A percentile compares a stretch with the other conserved stretches of the same genome.
phyloP scores from a whole-genome alignment of 2,888 invertebrate species.

The Caenorhabditis japonica region DNA sequence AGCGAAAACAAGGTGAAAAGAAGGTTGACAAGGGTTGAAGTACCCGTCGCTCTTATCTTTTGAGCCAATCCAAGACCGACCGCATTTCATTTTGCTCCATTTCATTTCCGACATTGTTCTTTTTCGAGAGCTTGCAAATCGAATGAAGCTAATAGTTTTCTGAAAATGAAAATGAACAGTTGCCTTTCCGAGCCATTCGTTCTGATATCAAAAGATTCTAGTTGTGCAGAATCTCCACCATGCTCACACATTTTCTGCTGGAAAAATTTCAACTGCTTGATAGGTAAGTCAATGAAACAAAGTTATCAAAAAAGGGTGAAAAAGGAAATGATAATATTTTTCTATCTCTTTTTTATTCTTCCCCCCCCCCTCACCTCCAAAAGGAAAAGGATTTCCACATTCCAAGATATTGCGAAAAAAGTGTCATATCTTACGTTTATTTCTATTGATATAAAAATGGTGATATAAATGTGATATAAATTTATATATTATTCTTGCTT shows the following conservation, averaged over 20 bases:
- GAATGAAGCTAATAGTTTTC: not conserved
- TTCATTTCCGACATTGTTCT: conserved; percentile 46
- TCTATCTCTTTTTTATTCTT: not conserved
- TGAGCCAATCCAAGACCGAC: no score
- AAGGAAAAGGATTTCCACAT: not conserved
- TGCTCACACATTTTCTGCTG: conserved; percentile 62
- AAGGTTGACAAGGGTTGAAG: no score
- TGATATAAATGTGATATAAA: no score
- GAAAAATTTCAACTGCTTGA: conserved; percentile 55
- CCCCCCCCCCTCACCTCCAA: not conserved
- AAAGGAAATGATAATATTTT: not conserved
- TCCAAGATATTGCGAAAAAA: no score
- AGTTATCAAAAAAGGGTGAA: not conserved
- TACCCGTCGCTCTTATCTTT: conserved; percentile 17
- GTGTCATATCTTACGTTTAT: no score
- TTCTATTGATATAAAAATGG: no score
- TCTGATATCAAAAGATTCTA: conserved; percentile 49
- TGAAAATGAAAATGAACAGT: not conserved
- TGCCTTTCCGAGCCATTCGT: conserved; percentile 49
- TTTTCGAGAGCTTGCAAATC: conserved; percentile 14
- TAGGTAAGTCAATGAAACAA: conserved; percentile 53
- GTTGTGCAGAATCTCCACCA: conserved; percentile 60
- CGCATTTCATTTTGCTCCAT: no score
- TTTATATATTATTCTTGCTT: no score
- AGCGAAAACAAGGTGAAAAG: no score